Percentiles rank a stretch among this genome's conserved stretches.
phyloP scores from a whole-genome alignment of 2,888 invertebrate genomes.

The Penaeus monodon region DNA sequence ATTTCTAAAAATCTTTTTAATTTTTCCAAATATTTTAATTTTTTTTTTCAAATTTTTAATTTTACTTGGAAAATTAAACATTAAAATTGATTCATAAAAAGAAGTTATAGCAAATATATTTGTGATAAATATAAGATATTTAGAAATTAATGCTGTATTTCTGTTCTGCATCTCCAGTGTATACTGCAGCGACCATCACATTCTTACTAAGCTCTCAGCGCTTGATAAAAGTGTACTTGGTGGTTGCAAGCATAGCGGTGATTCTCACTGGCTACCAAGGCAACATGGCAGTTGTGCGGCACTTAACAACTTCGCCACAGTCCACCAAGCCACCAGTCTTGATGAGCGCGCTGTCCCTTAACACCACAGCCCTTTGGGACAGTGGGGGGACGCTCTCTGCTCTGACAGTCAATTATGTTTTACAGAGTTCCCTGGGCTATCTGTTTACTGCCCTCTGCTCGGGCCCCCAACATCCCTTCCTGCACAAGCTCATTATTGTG shows the following conservation, averaged over 20 bases:
- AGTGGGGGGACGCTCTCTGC: slow-evolving; percentile 41
- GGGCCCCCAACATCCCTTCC: slow-evolving; percentile 41
- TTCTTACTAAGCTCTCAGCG: slow-evolving; percentile 58
- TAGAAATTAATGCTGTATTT: neutral
- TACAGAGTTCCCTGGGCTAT: slow-evolving; percentile 52
- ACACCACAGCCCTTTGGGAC: slow-evolving; percentile 48
- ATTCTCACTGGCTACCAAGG: slow-evolving; percentile 51
- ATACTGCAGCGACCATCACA: slow-evolving; percentile 37
- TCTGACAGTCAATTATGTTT: slow-evolving; percentile 41
- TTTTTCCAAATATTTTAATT: too few relatives aligned
- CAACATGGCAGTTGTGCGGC: slow-evolving; percentile 49
- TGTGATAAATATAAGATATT: neutral
- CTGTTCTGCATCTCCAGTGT: slow-evolving; percentile 52
- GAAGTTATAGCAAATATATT: too few relatives aligned
- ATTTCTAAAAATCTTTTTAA: neutral
- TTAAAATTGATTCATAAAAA: too few relatives aligned
- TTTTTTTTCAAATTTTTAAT: too few relatives aligned
- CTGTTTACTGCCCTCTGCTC: slow-evolving; percentile 45
- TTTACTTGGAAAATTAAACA: too few relatives aligned
- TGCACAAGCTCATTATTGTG: slow-evolving; percentile 43
- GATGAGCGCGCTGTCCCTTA: slow-evolving; percentile 42
- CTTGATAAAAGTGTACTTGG: slow-evolving; percentile 50
- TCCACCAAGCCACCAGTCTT: slow-evolving; percentile 36
- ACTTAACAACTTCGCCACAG: slow-evolving; percentile 40
- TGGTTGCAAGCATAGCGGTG: slow-evolving; percentile 45